Base-by-base conservation (phyloP, 2,797 vertebrate genomes). In the Rhinichthys osculus region DNA sequence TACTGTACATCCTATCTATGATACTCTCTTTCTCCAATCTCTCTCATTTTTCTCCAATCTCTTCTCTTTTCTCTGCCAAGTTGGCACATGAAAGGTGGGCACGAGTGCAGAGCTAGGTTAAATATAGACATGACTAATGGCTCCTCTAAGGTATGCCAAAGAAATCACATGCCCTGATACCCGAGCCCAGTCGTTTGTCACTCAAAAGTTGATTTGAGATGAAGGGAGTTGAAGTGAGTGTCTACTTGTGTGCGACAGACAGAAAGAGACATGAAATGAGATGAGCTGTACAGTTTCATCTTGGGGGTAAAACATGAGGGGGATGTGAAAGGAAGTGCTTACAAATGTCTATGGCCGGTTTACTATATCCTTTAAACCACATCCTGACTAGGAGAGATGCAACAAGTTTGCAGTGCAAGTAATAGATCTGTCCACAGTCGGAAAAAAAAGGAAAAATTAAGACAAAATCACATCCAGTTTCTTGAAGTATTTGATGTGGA, bases 121-220 rank as follows among this genome's bases (percentile, higher is more conserved):
- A 86, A 85, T 85, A 87, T 83, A 89, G 83, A 81, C 74, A 71
- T 54, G 85, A 76, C 59, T 72, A 89, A 82, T 83, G 47, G 57
- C 62, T 78, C 35, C 52, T 84, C 74, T 70, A 85, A 85, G 85
- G 74, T 86, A 69, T 13, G 76, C 64, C 78, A 74, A 50, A 42
- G 7, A 81, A 79, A 85, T 81, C 69, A 74, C 78, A 85, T 85
- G 78, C 78, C 78, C 84, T 67, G 70, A 59, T 73, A 40, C 67
- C 64, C 42, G 9, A 73, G 72, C 33, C 77, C 62, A 74, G 76
- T 52, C 71, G 44, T 66, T 84, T 88, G 76, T 81, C 79, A 85
- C 42, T 85, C 79, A 85, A 82, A 76, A 72, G 83, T 72, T 82
- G 80, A 85, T 82, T 73, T 0, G 19, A 59, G 74, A 67, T 78